phyloP scores from a whole-genome alignment of 2,888 invertebrate genomes.

The Eulithis prunata region DNA sequence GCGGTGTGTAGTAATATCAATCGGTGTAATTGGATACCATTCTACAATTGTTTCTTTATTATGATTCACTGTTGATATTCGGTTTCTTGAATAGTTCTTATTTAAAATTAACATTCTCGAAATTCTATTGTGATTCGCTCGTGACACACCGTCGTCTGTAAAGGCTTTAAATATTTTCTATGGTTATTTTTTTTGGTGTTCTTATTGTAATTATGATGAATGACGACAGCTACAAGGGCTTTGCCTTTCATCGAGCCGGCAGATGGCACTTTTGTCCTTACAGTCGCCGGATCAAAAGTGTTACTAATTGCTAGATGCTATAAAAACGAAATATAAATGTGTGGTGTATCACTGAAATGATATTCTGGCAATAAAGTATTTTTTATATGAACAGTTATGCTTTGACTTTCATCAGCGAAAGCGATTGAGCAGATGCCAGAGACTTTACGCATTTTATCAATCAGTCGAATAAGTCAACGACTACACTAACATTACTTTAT shows the following conservation, averaged over 20 bases:
- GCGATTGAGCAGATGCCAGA: constrained; percentile 67
- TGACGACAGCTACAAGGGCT: constrained; percentile 61
- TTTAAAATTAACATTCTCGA: constrained; percentile 28
- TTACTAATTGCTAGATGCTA: constrained; percentile 41
- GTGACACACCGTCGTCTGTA: constrained; percentile 44
- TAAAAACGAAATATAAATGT: constrained; percentile 32
- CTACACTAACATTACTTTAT: constrained; percentile 72
- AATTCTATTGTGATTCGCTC: constrained; percentile 40
- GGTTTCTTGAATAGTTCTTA: constrained; percentile 43
- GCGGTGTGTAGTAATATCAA: constrained; percentile 81
- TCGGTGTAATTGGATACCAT: constrained; percentile 81
- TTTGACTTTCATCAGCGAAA: constrained; percentile 72
- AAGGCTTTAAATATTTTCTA: constrained; percentile 47
- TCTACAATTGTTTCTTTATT: constrained; percentile 70
- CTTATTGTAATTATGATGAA: constrained; percentile 66
- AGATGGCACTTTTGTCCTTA: constrained; percentile 51
- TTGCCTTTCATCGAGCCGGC: constrained; percentile 55
- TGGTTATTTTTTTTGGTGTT: constrained; percentile 51
- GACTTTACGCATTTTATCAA: constrained; percentile 67
- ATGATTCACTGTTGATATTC: constrained; percentile 61
- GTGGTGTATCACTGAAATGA: constrained; percentile 35
- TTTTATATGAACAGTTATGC: constrained; percentile 50
- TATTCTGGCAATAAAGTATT: constrained; percentile 40
- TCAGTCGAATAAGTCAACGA: constrained; percentile 63
- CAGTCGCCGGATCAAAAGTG: constrained; percentile 35